Conservation (phyloP, 2,797 vertebrate species). For the Cetoscarus ocellatus region DNA sequence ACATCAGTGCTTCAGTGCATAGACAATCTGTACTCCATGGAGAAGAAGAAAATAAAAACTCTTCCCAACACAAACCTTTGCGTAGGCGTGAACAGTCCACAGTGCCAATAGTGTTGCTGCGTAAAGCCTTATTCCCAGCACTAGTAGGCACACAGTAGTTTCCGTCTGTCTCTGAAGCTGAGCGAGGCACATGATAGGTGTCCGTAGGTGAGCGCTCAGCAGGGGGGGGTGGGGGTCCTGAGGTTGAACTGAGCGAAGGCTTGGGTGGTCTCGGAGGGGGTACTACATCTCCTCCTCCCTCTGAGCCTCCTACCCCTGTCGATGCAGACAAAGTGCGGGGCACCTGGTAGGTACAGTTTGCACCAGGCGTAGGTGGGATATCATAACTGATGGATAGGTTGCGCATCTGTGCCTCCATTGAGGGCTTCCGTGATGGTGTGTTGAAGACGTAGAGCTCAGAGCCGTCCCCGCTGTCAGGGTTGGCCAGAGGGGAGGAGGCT, state of each 20-base stretch:
- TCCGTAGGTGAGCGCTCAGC: constrained; percentile 95
- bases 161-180: constrained; percentile 91
- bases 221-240: constrained; percentile 87
- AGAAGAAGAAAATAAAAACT: not conserved
- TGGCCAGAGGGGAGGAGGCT: constrained; percentile 83
- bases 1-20: not conserved
- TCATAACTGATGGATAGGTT: constrained; percentile 95
- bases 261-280: constrained; percentile 97
- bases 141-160: constrained; percentile 92
- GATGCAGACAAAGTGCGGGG: constrained; percentile 88
- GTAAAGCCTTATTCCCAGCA: constrained; percentile 85
- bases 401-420: constrained; percentile 90
- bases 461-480: constrained; percentile 85
- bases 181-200: constrained; percentile 86
- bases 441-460: constrained; percentile 93
- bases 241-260: constrained; percentile 86
- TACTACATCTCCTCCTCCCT: constrained; percentile 85
- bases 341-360: constrained; percentile 92
- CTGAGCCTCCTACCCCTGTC: constrained; percentile 64
- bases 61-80: constrained; percentile 88
- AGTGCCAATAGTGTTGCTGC: constrained; percentile 95
- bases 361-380: constrained; percentile 95
- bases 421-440: constrained; percentile 85
- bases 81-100: constrained; percentile 90
- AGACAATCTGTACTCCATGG: not conserved